Conservation (phyloP, 2,888 invertebrate species). For the Germaria angustata region DNA sequence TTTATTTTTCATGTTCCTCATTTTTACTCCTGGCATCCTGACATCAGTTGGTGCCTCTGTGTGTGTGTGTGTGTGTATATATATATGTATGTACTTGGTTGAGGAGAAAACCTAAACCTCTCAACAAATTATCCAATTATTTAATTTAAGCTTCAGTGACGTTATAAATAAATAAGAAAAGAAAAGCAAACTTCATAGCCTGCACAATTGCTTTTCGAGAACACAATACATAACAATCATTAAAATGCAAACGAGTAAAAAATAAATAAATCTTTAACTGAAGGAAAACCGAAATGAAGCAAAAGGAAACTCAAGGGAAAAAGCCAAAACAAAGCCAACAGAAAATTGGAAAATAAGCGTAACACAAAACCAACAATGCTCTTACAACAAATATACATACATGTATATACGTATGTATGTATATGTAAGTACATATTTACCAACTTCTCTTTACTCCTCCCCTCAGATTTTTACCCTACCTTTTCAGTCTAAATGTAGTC, state of each 20-base stretch:
- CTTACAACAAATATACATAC: neutral
- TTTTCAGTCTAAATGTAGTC: conserved; percentile 13
- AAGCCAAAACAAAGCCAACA: conserved; percentile 68
- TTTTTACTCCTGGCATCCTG: neutral
- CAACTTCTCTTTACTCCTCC: conserved; percentile 31
- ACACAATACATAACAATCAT: conserved; percentile 70
- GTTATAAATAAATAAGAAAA: conserved; percentile 52
- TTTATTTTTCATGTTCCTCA: neutral
- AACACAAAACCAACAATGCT: conserved; percentile 74
- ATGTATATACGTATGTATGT: conserved; percentile 46
- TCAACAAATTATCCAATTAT: conserved; percentile 77
- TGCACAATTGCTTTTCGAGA: conserved; percentile 66
- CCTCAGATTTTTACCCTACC: too few species aligned
- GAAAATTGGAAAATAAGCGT: conserved; percentile 77
- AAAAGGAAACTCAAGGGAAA: conserved; percentile 51
- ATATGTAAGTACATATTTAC: neutral
- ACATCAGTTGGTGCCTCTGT: too few species aligned
- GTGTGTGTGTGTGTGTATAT: too few species aligned
- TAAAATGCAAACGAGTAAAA: conserved; percentile 67
- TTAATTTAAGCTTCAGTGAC: conserved; percentile 78
- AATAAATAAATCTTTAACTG: conserved; percentile 57
- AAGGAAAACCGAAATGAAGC: conserved; percentile 65
- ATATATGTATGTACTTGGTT: conserved; percentile 2
- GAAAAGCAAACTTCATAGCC: conserved; percentile 56
- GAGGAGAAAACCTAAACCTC: conserved; percentile 54